Evolutionary conservation across 2,113 vertebrate species (phyloP).

Genomic region (Muntiacus reevesi): DNA sequence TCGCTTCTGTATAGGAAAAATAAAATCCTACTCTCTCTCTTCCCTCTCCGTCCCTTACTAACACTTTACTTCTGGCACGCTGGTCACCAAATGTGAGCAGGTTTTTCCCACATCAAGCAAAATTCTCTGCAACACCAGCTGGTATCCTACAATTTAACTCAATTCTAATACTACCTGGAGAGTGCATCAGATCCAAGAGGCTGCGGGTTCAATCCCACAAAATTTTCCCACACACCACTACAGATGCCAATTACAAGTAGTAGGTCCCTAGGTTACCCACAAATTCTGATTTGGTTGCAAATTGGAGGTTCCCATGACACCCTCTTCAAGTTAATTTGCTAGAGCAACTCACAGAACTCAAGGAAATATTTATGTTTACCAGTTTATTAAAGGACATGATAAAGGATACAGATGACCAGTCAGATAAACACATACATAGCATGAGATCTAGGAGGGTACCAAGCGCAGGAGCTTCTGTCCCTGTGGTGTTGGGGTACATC

Average conservation of each 20-base stretch:
- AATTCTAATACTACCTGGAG: neutral
- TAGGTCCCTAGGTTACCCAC: neutral
- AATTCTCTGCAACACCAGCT: neutral
- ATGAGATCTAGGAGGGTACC: neutral
- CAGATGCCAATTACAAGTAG: neutral
- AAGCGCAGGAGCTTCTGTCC: neutral
- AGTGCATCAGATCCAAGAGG: neutral
- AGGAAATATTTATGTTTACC: neutral
- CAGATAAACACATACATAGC: neutral
- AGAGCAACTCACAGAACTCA: neutral
- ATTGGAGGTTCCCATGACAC: neutral
- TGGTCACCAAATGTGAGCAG: neutral
- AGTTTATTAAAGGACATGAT: neutral
- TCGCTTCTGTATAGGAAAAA: neutral
- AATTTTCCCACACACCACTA: neutral
- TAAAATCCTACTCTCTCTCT: neutral
- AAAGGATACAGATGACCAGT: neutral
- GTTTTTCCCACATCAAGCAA: neutral
- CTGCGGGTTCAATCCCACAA: neutral
- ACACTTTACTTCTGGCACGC: neutral
- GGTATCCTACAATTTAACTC: neutral
- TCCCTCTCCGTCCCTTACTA: neutral
- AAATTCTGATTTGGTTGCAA: neutral
- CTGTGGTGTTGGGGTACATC: neutral
- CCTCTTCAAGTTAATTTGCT: neutral